Evolutionary conservation across 2,113 vertebrate species (phyloP).

Genomic region (Proteles cristata): DNA sequence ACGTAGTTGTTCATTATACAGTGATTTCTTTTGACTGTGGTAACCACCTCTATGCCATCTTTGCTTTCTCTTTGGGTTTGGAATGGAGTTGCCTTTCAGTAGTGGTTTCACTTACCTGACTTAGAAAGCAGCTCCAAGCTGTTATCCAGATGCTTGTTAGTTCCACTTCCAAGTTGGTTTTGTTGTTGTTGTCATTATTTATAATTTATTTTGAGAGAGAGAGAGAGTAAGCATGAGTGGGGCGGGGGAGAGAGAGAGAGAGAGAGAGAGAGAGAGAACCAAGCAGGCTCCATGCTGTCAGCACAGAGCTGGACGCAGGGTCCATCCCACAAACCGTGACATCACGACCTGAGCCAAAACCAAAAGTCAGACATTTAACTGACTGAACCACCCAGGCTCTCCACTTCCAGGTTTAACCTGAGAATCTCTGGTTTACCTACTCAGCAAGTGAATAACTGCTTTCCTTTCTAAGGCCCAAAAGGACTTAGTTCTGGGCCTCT

Average conservation of each 20-base stretch:
- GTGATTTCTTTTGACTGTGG: not conserved
- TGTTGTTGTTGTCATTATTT: too few species aligned
- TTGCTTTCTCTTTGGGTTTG: not conserved
- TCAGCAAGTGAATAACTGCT: not conserved
- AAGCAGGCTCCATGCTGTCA: too few species aligned
- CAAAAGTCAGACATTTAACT: too few species aligned
- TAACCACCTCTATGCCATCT: not conserved
- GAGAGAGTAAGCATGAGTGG: too few species aligned
- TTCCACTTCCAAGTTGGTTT: not conserved
- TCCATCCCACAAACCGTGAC: too few species aligned
- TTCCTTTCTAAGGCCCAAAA: not conserved
- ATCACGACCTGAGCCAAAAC: too few species aligned
- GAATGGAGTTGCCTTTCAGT: not conserved
- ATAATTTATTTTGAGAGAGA: too few species aligned
- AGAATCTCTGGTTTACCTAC: not conserved
- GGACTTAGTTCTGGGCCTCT: not conserved
- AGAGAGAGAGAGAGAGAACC: too few species aligned
- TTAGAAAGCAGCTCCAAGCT: not conserved
- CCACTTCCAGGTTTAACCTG: not conserved
- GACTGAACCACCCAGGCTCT: too few species aligned
- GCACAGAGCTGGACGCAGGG: too few species aligned
- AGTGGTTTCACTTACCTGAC: not conserved
- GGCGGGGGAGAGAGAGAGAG: too few species aligned
- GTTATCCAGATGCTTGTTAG: not conserved
- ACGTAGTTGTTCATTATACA: not conserved